Conservation (phyloP, 2,888 invertebrate genomes). For the Megaustenia siamemsis region DNA sequence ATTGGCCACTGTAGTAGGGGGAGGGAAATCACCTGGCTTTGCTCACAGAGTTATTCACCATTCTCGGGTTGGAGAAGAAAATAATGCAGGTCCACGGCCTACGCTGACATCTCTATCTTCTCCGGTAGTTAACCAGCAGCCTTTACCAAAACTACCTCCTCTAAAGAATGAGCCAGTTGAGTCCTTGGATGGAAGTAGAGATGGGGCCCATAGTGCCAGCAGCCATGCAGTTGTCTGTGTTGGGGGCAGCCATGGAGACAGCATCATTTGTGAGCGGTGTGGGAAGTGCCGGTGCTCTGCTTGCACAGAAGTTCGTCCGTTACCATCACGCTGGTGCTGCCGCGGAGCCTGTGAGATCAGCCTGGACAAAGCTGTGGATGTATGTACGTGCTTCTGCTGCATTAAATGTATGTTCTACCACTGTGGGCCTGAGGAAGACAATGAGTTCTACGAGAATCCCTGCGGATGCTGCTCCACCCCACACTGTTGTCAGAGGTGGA, state of each 20-base stretch:
- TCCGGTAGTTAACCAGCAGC: constrained; percentile 56
- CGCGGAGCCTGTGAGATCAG: constrained; percentile 92
- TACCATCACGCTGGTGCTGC: constrained; percentile 95
- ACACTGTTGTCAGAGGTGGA: constrained; percentile 88
- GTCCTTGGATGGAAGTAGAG: constrained; percentile 57
- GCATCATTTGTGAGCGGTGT: constrained; percentile 92
- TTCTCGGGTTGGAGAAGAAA: constrained; percentile 33
- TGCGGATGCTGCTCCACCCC: constrained; percentile 85
- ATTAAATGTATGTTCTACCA: constrained; percentile 94
- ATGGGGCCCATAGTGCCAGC: constrained; percentile 28
- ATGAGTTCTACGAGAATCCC: constrained; percentile 83
- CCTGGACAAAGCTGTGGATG: constrained; percentile 93
- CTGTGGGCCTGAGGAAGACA: constrained; percentile 84
- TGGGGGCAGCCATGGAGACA: constrained; percentile 48
- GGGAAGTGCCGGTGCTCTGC: constrained; percentile 93
- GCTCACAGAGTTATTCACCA: constrained; percentile 47
- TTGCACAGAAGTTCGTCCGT: constrained; percentile 89
- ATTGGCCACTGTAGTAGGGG: constrained; percentile 32
- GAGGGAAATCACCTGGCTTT: constrained; percentile 38
- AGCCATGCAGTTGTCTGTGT: constrained; percentile 48
- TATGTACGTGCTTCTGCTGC: constrained; percentile 95
- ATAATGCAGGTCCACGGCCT: not conserved
- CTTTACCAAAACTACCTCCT: constrained; percentile 63
- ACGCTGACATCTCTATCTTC: constrained; percentile 24
- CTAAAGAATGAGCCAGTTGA: constrained; percentile 69